Base-by-base conservation (phyloP, 2,888 invertebrate genomes). In the Mythimna pallens region DNA sequence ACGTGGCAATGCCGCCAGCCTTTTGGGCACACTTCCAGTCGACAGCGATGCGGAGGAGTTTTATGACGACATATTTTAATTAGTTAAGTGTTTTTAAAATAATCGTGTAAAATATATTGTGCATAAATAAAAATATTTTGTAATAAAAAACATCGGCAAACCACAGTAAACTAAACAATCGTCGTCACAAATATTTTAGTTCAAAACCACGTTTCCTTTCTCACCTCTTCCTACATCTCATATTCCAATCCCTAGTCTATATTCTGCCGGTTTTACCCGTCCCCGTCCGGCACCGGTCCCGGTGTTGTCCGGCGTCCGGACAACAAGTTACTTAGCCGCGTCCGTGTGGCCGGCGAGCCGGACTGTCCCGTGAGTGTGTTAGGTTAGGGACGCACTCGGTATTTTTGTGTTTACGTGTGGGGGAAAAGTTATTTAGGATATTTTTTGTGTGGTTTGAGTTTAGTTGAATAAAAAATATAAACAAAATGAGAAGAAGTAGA, bases 251-350 rank as follows among this genome's bases (percentile, higher is more conserved):
- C 67, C 20, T 65, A 63, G 70, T 80, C 67, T 65, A 47, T 20
- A 55, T 58, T n/a, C 73, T 73, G 68, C 74, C 62, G 64, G 70
- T 74, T 36, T 52, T 78, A 75, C 80, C 58, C 55, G 22, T 50
- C 66, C 66, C 40, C 52, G 50, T 69, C 61, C 61, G 61, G 87
- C 84, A 78, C 59, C 69, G 86, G 87, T 84, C 80, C 71, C 80
- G 65, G 86, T 86, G 89, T 88, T 59, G 76, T 72, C 80, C 83
- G 67, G 68, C 63, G 70, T 83, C 68, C 84, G 73, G 85, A 80
- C 83, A 79, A 80, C 81, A 78, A 79, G 85, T 86, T 79, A 75
- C 73, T 81, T 78, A 80, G 72, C 73, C 68, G 76, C 69, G 76
- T 59, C 73, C 70, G 74, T 76, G 66, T 57, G 50, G 67, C 77